Evolutionary conservation across 2,797 vertebrate genomes (phyloP).

Genomic region (Diceros bicornis): DNA sequence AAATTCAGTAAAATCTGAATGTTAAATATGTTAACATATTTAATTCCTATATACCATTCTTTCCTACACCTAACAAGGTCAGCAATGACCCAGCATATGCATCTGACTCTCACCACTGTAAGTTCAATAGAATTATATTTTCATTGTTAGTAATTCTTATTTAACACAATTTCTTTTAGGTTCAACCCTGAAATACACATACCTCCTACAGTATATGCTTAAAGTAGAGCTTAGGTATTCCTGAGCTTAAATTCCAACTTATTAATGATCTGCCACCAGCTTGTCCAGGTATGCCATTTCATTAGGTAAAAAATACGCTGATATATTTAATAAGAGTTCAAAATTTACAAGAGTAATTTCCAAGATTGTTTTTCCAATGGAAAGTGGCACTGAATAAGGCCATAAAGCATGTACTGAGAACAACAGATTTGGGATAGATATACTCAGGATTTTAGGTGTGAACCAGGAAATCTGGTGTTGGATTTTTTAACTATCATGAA

Average conservation of each 20-base stretch:
- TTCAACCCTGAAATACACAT: background rate
- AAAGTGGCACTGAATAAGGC: background rate
- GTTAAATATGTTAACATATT: background rate
- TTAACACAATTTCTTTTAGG: background rate
- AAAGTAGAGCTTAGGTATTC: background rate
- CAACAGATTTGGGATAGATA: background rate
- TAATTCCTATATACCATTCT: background rate
- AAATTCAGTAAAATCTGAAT: slow-evolving; percentile 37
- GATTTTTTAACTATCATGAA: background rate
- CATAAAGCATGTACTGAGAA: background rate
- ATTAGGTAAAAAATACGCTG: background rate
- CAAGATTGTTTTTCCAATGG: background rate
- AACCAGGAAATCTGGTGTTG: background rate
- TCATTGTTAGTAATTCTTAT: background rate
- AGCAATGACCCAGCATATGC: background rate
- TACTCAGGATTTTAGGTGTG: background rate
- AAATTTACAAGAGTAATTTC: slow-evolving; percentile 35
- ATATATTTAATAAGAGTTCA: background rate
- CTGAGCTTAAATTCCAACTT: background rate
- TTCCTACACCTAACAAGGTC: background rate
- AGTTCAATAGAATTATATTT: background rate
- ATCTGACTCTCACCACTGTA: background rate
- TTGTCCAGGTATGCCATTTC: background rate
- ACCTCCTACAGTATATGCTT: background rate
- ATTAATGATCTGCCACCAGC: background rate